These are phyloP conservation scores for Falco cherrug DNA, from an alignment of 2,797 vertebrate species.

Conservation along the genomic window DNA sequence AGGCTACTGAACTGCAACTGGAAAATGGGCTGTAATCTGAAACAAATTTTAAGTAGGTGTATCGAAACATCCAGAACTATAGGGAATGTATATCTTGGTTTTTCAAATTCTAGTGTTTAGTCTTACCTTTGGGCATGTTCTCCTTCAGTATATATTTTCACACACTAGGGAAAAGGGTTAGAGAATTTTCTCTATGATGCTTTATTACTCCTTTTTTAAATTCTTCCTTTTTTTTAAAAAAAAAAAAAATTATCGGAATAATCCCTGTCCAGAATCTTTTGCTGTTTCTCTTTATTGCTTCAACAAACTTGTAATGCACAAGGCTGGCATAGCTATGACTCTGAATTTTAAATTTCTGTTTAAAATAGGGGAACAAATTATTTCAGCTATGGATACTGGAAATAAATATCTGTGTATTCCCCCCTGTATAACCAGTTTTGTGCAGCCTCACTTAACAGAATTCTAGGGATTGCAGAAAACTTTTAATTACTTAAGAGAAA, in stretches of 20 bases:
- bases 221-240: too few relatives aligned
- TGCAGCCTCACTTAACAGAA: background rate
- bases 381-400: background rate
- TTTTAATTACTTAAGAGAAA: background rate
- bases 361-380: background rate
- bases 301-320: background rate
- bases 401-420: background rate
- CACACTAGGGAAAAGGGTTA: background rate
- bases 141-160: background rate
- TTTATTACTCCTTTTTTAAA: background rate
- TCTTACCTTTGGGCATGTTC: background rate
- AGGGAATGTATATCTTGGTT: fast-evolving
- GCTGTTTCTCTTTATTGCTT: background rate
- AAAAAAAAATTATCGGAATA: background rate
- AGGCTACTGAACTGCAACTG: background rate
- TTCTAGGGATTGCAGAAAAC: background rate
- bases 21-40: background rate
- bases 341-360: background rate
- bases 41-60: background rate
- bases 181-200: background rate
- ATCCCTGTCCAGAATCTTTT: background rate
- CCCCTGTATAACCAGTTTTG: background rate
- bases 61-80: background rate
- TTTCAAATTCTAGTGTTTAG: background rate
- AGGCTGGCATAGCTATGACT: background rate